Evolutionary conservation across 2,113 vertebrate genomes (phyloP).

Genomic region (Myrmecophaga tridactyla): DNA sequence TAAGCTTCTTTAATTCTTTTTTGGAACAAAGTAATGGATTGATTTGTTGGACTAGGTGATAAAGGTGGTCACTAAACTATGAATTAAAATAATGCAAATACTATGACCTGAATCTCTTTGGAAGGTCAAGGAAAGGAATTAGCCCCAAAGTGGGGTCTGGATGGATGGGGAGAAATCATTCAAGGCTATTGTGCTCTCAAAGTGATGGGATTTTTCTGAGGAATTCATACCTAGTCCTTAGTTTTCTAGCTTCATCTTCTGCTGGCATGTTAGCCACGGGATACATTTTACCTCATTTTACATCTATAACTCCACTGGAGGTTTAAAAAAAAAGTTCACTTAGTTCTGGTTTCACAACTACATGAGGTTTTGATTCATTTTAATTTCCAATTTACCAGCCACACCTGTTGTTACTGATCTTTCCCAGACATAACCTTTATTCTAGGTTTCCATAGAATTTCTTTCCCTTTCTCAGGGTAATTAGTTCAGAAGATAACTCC

Average conservation of each 20-base stretch:
- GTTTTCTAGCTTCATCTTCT: not conserved
- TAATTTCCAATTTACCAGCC: not conserved
- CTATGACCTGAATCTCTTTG: not conserved
- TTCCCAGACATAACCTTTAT: not conserved
- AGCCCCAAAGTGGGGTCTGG: not conserved
- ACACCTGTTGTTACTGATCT: not conserved
- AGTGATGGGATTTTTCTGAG: not conserved
- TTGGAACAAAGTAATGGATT: not conserved
- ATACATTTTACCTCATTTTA: not conserved
- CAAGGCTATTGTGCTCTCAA: not conserved
- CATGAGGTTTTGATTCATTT: conserved; percentile 43
- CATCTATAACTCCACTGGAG: not conserved
- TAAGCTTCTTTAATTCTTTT: not conserved
- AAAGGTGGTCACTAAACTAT: not conserved
- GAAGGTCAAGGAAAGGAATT: not conserved
- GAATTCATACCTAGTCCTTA: not conserved
- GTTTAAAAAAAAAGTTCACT: not conserved
- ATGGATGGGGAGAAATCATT: not conserved
- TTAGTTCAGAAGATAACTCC: conserved; percentile 30
- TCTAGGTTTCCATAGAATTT: conserved; percentile 30
- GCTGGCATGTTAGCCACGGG: not conserved
- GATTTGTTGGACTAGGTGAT: not conserved
- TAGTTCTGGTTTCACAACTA: not conserved
- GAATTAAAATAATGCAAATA: not conserved
- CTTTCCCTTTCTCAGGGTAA: not conserved